Percentiles rank a stretch among this genome's conserved stretches.
These are phyloP conservation scores for Aphelinus atriplicis DNA, from an alignment of 1,140 invertebrate species.

Conservation along the genomic window DNA sequence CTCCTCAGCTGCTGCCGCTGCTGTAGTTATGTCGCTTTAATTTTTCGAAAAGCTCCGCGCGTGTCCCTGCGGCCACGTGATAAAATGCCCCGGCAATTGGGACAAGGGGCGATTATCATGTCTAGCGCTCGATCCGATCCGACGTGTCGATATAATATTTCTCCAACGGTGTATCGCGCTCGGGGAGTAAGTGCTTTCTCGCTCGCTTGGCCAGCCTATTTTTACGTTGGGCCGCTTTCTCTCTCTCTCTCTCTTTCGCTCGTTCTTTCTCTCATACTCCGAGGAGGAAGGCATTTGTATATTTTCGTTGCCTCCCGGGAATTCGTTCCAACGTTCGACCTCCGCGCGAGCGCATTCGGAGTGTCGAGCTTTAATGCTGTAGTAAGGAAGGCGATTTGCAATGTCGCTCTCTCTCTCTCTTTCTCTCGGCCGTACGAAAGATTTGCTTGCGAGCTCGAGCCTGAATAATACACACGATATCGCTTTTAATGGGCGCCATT, in stretches of 20 bases:
- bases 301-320: not conserved
- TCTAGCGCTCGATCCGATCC: too few relatives aligned
- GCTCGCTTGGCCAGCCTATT: not conserved
- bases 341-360: not conserved
- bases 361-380: not conserved
- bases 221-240: not conserved
- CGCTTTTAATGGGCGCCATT: constrained; percentile 18
- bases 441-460: constrained; percentile 1
- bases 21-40: too few relatives aligned
- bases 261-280: too few relatives aligned
- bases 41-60: too few relatives aligned
- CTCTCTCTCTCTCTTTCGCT: too few relatives aligned
- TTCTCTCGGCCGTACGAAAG: constrained; percentile 4
- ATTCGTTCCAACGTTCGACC: not conserved
- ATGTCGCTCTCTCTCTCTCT: not conserved
- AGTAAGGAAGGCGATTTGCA: not conserved
- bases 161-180: too few relatives aligned
- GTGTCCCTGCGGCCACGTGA: too few relatives aligned
- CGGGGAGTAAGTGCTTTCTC: not conserved
- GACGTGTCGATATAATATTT: too few relatives aligned
- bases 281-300: too few relatives aligned
- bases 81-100: too few relatives aligned
- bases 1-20: too few relatives aligned
- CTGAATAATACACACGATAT: constrained; percentile 7
- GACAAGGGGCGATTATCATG: too few relatives aligned